A percentile compares a stretch with the other conserved stretches of the same genome.
Conservation (phyloP, 2,113 vertebrate genomes). For the Chunga burmeisteri region DNA sequence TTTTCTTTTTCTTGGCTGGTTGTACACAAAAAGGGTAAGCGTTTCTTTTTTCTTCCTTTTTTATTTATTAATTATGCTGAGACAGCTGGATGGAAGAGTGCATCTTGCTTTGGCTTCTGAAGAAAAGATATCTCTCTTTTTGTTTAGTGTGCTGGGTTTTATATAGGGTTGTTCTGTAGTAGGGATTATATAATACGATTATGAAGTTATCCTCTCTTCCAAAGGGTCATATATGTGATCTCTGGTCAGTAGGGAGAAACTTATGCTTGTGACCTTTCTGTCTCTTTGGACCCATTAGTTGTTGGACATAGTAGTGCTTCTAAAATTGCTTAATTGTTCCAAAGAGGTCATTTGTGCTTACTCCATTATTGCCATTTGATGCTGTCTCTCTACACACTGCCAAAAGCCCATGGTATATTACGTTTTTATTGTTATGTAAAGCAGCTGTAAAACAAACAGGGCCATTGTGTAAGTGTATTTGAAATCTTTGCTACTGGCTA, state of each 20-base stretch:
- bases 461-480: neutral
- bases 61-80: neutral
- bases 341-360: constrained; percentile 26
- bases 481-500: constrained; percentile 26
- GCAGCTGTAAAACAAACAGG: constrained; percentile 12
- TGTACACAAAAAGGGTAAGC: neutral
- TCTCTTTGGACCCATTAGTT: neutral
- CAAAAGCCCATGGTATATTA: constrained; percentile 4
- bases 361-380: neutral
- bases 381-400: neutral
- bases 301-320: neutral
- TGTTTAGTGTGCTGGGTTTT: neutral
- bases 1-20: neutral
- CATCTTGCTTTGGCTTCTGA: neutral
- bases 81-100: neutral
- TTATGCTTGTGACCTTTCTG: neutral
- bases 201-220: neutral
- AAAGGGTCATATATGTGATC: neutral
- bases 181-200: neutral
- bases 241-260: neutral
- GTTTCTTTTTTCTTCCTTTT: neutral
- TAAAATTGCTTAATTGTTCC: constrained; percentile 26
- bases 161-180: neutral
- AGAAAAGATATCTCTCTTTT: neutral
- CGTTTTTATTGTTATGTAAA: constrained; percentile 53